phyloP scores from a whole-genome alignment of 1,140 invertebrate species.

The Glossosoma conforme region DNA sequence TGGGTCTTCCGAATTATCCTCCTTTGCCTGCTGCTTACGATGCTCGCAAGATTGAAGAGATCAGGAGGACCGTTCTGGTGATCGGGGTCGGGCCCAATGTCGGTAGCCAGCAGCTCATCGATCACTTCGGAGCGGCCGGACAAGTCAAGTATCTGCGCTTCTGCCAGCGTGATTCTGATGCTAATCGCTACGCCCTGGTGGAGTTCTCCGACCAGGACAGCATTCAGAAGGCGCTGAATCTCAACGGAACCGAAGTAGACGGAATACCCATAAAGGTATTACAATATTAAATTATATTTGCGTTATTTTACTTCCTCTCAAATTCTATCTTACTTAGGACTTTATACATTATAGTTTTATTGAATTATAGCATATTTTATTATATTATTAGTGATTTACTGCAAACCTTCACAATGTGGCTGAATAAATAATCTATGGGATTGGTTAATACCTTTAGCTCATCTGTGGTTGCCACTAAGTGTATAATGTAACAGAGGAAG shows the following conservation, averaged over 20 bases:
- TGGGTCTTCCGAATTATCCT: conserved; percentile 87
- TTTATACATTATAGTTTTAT: too few species aligned
- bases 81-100: conserved; percentile 69
- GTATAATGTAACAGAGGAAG: too few species aligned
- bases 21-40: conserved; percentile 87
- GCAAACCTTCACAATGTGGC: too few species aligned
- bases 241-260: conserved; percentile 74
- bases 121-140: conserved; percentile 79
- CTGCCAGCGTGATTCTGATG: conserved; percentile 76
- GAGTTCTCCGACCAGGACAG: conserved; percentile 92
- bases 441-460: too few species aligned
- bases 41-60: conserved; percentile 91
- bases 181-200: conserved; percentile 76
- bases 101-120: conserved; percentile 72
- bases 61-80: conserved; percentile 81
- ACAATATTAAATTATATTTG: neutral
- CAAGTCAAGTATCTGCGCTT: conserved; percentile 96
- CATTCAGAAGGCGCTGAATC: conserved; percentile 79
- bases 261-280: conserved; percentile 50
- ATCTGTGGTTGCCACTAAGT: too few species aligned
- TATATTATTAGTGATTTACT: too few species aligned
- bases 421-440: too few species aligned
- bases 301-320: too few species aligned
- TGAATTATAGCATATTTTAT: too few species aligned
- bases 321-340: too few species aligned